Percentiles rank a stretch among this genome's conserved stretches.
Evolutionary conservation across 2,797 vertebrate species (phyloP).

Genomic region (Crenichthys baileyi): DNA sequence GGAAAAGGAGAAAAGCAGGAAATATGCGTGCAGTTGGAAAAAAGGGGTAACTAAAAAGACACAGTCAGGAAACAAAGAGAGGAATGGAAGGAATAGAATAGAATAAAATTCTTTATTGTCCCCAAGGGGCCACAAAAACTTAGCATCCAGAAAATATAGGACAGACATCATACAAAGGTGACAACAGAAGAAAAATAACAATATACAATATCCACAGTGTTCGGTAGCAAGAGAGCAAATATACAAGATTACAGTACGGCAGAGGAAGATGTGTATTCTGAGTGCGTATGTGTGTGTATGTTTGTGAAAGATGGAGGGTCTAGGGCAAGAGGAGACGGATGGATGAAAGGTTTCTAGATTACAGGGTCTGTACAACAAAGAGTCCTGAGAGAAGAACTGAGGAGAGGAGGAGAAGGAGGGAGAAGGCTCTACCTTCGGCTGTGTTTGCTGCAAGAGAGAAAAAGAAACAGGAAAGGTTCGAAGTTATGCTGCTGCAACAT

Average conservation of each 20-base stretch:
- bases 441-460: slow-evolving; percentile 57
- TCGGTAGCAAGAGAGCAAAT: slow-evolving; percentile 81
- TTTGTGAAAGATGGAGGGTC: slow-evolving; percentile 34
- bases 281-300: slow-evolving; percentile 6
- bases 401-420: slow-evolving; percentile 79
- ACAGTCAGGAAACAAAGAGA: slow-evolving; percentile 72
- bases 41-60: slow-evolving; percentile 57
- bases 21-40: slow-evolving; percentile 49
- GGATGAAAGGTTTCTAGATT: slow-evolving; percentile 62
- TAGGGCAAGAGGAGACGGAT: slow-evolving; percentile 45
- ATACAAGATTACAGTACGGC: slow-evolving; percentile 82
- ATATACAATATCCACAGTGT: slow-evolving; percentile 88
- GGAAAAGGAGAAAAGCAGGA: slow-evolving; percentile 26
- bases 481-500: slow-evolving; percentile 4
- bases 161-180: slow-evolving; percentile 85
- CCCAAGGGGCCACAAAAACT: slow-evolving; percentile 79
- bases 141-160: slow-evolving; percentile 82
- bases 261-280: slow-evolving; percentile 34
- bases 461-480: slow-evolving; percentile 19
- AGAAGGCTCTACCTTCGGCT: slow-evolving; percentile 83
- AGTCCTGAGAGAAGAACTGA: slow-evolving; percentile 82
- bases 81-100: slow-evolving; percentile 79
- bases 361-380: slow-evolving; percentile 79
- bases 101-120: slow-evolving; percentile 87
- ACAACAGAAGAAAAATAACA: slow-evolving; percentile 80